A percentile compares a stretch with the other conserved stretches of the same genome.
phyloP scores from a whole-genome alignment of 2,797 vertebrate species.

The Lemur catta region DNA sequence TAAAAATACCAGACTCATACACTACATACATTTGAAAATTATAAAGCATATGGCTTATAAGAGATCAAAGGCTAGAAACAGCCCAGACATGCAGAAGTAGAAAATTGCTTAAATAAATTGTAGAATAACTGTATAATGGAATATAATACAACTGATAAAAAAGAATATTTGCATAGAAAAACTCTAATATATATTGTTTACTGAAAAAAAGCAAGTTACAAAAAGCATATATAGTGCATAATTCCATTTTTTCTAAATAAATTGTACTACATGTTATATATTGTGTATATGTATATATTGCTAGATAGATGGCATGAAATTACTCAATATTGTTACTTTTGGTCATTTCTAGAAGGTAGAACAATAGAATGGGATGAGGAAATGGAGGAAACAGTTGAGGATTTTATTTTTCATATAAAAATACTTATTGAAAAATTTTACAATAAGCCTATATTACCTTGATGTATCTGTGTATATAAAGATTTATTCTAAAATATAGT shows the following conservation, averaged over 20 bases:
- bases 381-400: neutral
- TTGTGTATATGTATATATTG: neutral
- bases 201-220: neutral
- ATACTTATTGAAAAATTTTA: neutral
- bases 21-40: neutral
- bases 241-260: neutral
- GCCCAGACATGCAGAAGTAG: neutral
- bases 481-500: conserved; percentile 8
- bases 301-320: neutral
- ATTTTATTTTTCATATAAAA: neutral
- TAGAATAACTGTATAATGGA: neutral
- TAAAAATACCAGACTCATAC: neutral
- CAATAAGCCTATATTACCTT: neutral
- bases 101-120: neutral
- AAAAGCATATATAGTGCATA: neutral
- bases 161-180: neutral
- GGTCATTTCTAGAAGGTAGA: neutral
- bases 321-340: neutral
- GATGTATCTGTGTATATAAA: neutral
- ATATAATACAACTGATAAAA: neutral
- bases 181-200: neutral
- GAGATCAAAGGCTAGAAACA: neutral
- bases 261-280: neutral
- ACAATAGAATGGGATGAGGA: neutral
- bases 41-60: neutral